Evolutionary conservation across 1,140 invertebrate genomes (phyloP), one percentile per base, ranked within the genome.

Genomic region (Odontomachus brunneus): DNA sequence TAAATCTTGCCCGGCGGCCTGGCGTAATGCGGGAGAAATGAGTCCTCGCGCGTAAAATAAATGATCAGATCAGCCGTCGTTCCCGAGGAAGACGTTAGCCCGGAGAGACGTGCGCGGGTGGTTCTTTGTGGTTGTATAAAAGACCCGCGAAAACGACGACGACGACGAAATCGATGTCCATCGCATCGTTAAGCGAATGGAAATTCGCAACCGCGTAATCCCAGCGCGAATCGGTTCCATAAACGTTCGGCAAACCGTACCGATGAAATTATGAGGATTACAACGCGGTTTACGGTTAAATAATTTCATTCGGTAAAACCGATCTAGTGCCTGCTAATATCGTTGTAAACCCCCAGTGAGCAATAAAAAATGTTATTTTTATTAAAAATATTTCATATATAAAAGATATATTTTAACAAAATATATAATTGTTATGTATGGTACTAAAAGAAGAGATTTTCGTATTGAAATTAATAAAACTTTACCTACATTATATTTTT

Each of bases 1-100:
- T 91, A 91, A 92, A 91, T 92, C 91, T 91, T 84, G 38, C 49
- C 59, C 78, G 63, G 71, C 72, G 44, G 84, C 73, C 48, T 48
- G 51, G 65, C 62, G 84, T 86, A 88, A 90, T 78, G 83, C 81
- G 75, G 57, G 73, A 84, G 85, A 88, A 83, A 89, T 74, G 84
- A 88, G 72, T 82, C 63, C 65, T 82, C 60, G 57, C 69, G 60
- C 82, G 80, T 82, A 87, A 88, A 89, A 90, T 88, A 88, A 88
- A 90, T 83, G 82, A 89, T 84, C 87, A 69, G 63, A 88, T 88
- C 86, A 88, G 60, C 55, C 76, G 72, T 74, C 87, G 76, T 74
- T 85, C 76, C 57, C 83, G 55, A 66, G 33, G 48, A 80, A 87
- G 73, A 84, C 38, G 38, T 71, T 51, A n/a, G n/a, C 9, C 49